phyloP scores from a whole-genome alignment of 2,113 vertebrate genomes.

The Menura novaehollandiae region DNA sequence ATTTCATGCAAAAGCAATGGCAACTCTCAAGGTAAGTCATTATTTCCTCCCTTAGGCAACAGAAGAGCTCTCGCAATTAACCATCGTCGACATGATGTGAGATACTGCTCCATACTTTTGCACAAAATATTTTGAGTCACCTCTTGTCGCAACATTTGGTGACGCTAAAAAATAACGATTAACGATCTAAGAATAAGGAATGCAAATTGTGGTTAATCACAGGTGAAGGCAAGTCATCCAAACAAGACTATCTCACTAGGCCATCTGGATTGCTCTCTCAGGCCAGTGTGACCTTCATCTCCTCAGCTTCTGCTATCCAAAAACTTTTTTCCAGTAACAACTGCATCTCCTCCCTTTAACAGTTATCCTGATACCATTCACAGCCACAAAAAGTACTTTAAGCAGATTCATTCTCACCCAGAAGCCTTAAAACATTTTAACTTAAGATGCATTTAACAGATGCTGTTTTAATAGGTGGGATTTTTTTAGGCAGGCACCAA shows the following conservation, averaged over 20 bases:
- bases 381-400: not conserved
- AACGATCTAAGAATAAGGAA: not conserved
- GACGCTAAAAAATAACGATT: not conserved
- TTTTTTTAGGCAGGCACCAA: not conserved
- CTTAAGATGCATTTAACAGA: not conserved
- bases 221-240: not conserved
- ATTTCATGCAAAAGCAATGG: not conserved
- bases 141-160: not conserved
- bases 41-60: not conserved
- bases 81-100: accelerated
- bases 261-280: not conserved
- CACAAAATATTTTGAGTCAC: not conserved
- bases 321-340: not conserved
- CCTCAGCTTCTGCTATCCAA: not conserved
- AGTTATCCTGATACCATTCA: not conserved
- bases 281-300: not conserved
- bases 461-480: not conserved
- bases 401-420: not conserved
- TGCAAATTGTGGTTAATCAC: not conserved
- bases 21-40: not conserved
- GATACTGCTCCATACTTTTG: not conserved
- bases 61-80: not conserved
- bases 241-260: not conserved
- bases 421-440: not conserved
- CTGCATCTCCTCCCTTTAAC: not conserved